Evolutionary conservation across 30 jellyfish, hydroid and myxozoan genomes (phyloP).

Genomic region (Chironex yamaguchii): DNA sequence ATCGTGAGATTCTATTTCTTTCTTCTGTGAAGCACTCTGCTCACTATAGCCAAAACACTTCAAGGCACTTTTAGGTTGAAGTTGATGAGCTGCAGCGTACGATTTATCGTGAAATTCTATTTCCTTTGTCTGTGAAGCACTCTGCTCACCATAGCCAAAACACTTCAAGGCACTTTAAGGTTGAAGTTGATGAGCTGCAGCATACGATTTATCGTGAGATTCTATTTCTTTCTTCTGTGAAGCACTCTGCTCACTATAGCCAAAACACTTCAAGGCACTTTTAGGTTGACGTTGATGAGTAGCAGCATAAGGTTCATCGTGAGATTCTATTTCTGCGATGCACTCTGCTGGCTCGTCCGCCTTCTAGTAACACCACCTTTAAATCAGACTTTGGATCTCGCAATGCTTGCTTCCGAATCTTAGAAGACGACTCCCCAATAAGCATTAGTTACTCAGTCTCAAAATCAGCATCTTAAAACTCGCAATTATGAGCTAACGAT

Average conservation of each 20-base stretch:
- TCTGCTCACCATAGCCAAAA: too few species aligned
- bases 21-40: neutral
- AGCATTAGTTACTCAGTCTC: constrained; percentile 37
- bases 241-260: constrained; percentile 5
- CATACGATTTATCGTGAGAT: too few species aligned
- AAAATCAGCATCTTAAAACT: constrained; percentile 3
- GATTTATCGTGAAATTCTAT: constrained; percentile 20
- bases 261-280: too few species aligned
- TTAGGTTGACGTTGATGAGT: too few species aligned
- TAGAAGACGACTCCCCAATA: constrained; percentile 29
- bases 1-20: constrained; percentile 22
- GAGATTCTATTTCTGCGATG: constrained; percentile 6
- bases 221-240: constrained; percentile 22
- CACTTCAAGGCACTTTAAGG: too few species aligned
- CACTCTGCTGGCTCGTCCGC: constrained; percentile 31
- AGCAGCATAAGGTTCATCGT: too few species aligned
- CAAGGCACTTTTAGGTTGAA: too few species aligned
- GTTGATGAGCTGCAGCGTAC: too few species aligned
- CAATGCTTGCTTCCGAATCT: constrained; percentile 5
- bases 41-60: too few species aligned
- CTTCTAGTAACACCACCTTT: constrained; percentile 19
- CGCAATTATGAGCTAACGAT: constrained; percentile 2
- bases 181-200: too few species aligned
- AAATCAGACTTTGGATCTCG: constrained; percentile 15
- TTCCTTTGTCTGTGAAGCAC: constrained; percentile 4